These are phyloP conservation scores for Rynchops niger DNA, from an alignment of 2,113 vertebrate genomes.

Conservation along the genomic window DNA sequence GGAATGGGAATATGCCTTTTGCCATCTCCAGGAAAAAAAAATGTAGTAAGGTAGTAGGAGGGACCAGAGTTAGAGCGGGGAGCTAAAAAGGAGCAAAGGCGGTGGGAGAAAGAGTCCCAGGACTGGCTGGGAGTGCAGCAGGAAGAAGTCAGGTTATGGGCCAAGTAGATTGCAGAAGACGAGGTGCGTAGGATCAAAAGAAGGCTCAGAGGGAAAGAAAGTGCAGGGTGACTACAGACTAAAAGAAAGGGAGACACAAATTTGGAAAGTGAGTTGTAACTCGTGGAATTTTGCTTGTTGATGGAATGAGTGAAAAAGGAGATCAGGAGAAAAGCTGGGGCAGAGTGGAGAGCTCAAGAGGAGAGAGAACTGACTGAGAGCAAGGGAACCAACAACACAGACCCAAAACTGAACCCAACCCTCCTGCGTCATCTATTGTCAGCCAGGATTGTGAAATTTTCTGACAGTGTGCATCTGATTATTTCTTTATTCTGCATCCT, in stretches of 20 bases:
- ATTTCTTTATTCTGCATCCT: not conserved
- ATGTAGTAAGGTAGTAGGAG: not conserved
- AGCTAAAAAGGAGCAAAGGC: not conserved
- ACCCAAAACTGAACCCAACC: not conserved
- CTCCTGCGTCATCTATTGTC: not conserved
- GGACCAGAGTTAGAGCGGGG: not conserved
- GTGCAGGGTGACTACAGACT: not conserved
- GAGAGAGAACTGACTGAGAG: not conserved
- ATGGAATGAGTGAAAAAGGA: not conserved
- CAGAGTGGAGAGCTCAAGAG: not conserved
- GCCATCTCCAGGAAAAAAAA: not conserved
- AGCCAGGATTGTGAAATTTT: not conserved
- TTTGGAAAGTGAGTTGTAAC: not conserved
- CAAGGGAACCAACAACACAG: not conserved
- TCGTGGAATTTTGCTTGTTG: not conserved
- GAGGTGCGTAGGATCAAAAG: not conserved
- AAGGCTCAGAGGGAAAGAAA: not conserved
- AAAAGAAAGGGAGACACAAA: not conserved
- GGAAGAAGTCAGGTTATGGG: not conserved
- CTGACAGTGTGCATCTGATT: not conserved
- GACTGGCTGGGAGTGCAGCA: not conserved
- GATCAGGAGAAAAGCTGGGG: not conserved
- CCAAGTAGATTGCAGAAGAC: not conserved
- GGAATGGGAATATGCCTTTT: not conserved
- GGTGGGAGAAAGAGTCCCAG: not conserved